phyloP scores from a whole-genome alignment of 2,113 vertebrate species.

The Tupaia tana region DNA sequence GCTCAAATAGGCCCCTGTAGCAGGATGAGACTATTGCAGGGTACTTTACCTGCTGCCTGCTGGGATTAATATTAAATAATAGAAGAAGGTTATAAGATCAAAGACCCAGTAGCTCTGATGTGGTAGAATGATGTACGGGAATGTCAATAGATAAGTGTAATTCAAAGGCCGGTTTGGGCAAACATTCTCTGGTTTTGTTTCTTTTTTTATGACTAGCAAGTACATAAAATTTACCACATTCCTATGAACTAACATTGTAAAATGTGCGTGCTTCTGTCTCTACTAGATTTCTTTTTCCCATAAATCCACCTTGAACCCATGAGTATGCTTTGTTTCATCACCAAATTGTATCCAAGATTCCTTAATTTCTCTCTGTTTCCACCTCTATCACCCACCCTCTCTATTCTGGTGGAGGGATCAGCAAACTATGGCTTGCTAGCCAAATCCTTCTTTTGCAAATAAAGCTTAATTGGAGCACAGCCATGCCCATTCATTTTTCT shows the following conservation, averaged over 20 bases:
- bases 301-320: background rate
- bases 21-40: background rate
- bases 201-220: background rate
- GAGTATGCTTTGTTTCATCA: background rate
- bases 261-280: background rate
- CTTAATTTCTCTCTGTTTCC: background rate
- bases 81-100: constrained; percentile 54
- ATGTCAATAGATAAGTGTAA: constrained; percentile 51
- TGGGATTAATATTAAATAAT: constrained; percentile 67
- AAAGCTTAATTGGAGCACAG: constrained; percentile 40
- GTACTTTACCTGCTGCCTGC: background rate
- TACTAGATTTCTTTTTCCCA: background rate
- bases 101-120: constrained; percentile 46
- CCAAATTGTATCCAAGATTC: background rate
- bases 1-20: background rate
- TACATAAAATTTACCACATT: background rate
- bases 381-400: background rate
- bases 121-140: background rate
- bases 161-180: constrained; percentile 8
- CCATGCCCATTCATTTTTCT: background rate
- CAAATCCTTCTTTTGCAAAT: background rate
- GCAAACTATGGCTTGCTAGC: background rate
- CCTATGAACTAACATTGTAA: background rate
- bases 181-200: background rate
- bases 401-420: background rate